phyloP scores from a whole-genome alignment of 1,140 invertebrate genomes.

The Orchestia grillus region DNA sequence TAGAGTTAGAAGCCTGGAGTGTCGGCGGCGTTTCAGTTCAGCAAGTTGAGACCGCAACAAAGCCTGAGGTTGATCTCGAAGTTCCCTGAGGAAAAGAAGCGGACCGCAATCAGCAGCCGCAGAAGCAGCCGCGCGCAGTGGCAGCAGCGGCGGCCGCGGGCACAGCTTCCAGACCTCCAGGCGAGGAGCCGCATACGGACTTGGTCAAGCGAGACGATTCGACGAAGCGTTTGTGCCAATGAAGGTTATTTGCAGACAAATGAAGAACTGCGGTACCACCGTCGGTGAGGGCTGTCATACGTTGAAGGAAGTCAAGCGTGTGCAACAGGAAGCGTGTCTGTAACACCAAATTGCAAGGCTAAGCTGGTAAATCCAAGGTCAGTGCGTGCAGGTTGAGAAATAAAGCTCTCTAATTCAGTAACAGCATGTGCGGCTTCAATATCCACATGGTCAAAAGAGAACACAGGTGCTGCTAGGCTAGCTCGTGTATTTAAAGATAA shows the following conservation, averaged over 20 bases:
- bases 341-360: background rate
- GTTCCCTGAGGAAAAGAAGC: background rate
- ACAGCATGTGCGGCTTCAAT: background rate
- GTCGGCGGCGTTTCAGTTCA: slow-evolving; percentile 31
- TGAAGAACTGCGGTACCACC: background rate
- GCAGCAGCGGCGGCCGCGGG: background rate
- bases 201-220: background rate
- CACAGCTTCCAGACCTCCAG: background rate
- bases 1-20: background rate
- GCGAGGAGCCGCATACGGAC: background rate
- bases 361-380: background rate
- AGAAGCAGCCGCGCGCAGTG: background rate
- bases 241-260: background rate
- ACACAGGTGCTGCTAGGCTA: no score
- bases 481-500: no score
- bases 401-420: background rate
- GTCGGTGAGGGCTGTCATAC: background rate
- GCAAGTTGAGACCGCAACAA: slow-evolving; percentile 34
- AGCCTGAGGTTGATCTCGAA: slow-evolving; percentile 14
- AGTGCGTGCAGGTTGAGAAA: background rate
- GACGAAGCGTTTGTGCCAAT: background rate
- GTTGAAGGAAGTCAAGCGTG: background rate
- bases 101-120: background rate
- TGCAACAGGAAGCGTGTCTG: background rate
- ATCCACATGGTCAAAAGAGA: background rate